Evolutionary conservation across 2,888 invertebrate species (phyloP).

Genomic region (Lasioglossum leucozonium): DNA sequence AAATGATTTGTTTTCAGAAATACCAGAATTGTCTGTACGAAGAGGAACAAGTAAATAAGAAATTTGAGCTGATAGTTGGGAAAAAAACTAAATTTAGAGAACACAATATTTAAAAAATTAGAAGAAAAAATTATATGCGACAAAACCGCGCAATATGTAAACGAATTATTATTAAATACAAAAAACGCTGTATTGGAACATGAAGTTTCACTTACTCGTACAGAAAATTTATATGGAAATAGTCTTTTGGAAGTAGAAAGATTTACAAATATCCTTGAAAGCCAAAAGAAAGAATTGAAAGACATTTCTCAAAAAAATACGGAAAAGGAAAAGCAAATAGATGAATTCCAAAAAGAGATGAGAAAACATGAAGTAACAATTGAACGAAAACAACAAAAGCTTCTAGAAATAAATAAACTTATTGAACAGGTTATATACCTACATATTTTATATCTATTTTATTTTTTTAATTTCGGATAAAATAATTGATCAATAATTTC

Average conservation of each 20-base stretch:
- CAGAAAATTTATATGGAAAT: conserved; percentile 87
- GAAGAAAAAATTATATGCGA: conserved; percentile 90
- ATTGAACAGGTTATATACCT: conserved; percentile 84
- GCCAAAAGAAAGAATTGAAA: conserved; percentile 79
- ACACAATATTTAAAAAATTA: conserved; percentile 87
- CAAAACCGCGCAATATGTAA: conserved; percentile 87
- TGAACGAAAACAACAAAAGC: conserved; percentile 85
- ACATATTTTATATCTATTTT: conserved; percentile 3
- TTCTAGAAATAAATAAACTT: conserved; percentile 85
- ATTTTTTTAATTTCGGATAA: not conserved
- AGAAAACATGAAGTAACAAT: conserved; percentile 84
- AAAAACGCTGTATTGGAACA: conserved; percentile 85
- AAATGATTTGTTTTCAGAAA: conserved; percentile 82
- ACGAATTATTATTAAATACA: conserved; percentile 84
- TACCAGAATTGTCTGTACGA: conserved; percentile 85
- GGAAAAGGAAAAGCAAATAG: conserved; percentile 84
- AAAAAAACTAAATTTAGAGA: conserved; percentile 88
- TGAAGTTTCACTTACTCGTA: conserved; percentile 86
- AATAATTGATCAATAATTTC: conserved; percentile 38
- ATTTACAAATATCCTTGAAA: conserved; percentile 77
- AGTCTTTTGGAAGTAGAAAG: conserved; percentile 87
- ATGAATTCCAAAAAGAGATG: conserved; percentile 84
- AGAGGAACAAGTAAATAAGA: conserved; percentile 84
- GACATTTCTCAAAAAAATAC: conserved; percentile 81
- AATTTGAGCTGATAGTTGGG: conserved; percentile 86